Percentiles rank a stretch among this genome's conserved stretches.
These are phyloP conservation scores for Teleogryllus occipitalis DNA, from an alignment of 1,140 invertebrate genomes.

Conservation along the genomic window DNA sequence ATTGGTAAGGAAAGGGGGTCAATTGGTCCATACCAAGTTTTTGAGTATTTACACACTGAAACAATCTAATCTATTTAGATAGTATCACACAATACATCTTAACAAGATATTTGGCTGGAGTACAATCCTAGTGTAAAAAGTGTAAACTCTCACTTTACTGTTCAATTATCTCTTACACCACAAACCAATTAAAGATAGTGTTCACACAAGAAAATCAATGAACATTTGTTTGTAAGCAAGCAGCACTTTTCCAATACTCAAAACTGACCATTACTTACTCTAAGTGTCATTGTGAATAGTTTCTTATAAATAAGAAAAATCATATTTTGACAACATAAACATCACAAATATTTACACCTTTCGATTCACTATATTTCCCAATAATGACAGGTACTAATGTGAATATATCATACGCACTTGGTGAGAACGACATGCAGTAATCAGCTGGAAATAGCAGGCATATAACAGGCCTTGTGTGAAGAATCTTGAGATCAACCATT, in stretches of 20 bases:
- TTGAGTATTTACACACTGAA: not conserved
- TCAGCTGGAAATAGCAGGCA: not conserved
- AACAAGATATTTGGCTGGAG: not conserved
- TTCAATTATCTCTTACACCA: too few relatives aligned
- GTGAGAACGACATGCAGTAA: not conserved
- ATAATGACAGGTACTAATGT: not conserved
- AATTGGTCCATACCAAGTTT: not conserved
- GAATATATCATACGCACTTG: not conserved
- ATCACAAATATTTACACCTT: too few relatives aligned
- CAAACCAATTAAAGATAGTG: too few relatives aligned
- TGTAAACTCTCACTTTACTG: too few relatives aligned
- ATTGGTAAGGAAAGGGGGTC: not conserved
- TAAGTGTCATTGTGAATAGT: too few relatives aligned
- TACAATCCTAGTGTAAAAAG: not conserved
- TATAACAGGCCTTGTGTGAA: not conserved
- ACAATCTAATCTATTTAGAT: not conserved
- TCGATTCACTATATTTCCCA: not conserved
- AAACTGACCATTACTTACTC: too few relatives aligned
- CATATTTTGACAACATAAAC: too few relatives aligned
- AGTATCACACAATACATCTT: not conserved
- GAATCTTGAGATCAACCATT: too few relatives aligned
- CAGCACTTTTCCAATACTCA: too few relatives aligned
- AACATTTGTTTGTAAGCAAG: too few relatives aligned
- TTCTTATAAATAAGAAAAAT: too few relatives aligned
- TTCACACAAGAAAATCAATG: too few relatives aligned